phyloP scores from a whole-genome alignment of 2,113 vertebrate genomes.

The Accipiter cooperii region DNA sequence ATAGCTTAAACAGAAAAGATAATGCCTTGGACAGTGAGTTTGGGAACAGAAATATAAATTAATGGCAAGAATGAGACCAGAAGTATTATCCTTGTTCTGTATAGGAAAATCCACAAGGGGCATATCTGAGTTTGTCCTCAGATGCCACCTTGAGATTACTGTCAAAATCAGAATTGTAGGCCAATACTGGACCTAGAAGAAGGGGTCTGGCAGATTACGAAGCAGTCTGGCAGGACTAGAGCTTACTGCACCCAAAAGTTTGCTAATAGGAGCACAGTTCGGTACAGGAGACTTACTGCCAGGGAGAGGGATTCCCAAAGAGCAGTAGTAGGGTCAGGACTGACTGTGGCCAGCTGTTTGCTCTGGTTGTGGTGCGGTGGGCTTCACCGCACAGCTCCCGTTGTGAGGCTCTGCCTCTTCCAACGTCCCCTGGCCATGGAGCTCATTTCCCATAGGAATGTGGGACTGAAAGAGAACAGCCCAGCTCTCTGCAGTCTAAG shows the following conservation, averaged over 20 bases:
- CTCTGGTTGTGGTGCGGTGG: background rate
- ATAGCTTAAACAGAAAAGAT: background rate
- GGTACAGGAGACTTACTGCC: background rate
- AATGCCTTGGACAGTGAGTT: background rate
- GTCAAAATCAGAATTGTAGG: background rate
- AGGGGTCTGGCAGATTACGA: background rate
- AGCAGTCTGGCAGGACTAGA: background rate
- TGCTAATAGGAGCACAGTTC: background rate
- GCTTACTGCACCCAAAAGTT: background rate
- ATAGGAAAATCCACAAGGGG: background rate
- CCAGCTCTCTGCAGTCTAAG: background rate
- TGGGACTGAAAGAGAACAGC: background rate
- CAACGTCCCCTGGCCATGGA: fast-evolving
- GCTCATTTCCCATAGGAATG: background rate
- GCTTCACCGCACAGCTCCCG: background rate
- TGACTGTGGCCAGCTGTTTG: background rate
- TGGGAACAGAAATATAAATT: background rate
- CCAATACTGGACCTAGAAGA: background rate
- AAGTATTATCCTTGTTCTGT: background rate
- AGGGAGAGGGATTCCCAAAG: background rate
- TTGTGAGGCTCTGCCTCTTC: background rate
- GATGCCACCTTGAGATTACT: background rate
- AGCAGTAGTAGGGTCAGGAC: background rate
- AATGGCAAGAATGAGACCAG: background rate
- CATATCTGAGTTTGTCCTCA: background rate